Percentiles rank a stretch among this genome's conserved stretches.
Conservation (phyloP, 1,140 invertebrate genomes). For the Drosophila virilis region DNA sequence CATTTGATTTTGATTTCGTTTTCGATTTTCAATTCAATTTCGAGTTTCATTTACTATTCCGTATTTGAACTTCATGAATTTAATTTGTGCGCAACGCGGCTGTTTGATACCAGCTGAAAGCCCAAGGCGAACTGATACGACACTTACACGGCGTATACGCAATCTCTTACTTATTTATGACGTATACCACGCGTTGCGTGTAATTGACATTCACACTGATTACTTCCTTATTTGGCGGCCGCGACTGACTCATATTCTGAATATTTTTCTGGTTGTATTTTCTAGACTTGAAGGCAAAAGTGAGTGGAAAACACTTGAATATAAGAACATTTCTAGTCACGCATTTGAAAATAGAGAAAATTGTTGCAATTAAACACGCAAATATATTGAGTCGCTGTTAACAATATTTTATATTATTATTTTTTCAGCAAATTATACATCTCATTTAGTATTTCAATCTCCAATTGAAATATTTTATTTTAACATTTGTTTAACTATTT, state of each 20-base stretch:
- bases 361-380: too few relatives aligned
- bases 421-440: too few relatives aligned
- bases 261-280: slow-evolving; percentile 1
- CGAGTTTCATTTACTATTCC: slow-evolving; percentile 26
- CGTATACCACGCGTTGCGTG: slow-evolving; percentile 32
- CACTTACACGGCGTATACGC: slow-evolving; percentile 52
- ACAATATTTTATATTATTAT: too few relatives aligned
- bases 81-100: slow-evolving; percentile 34
- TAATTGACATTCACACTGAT: slow-evolving; percentile 53
- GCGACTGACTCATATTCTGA: slow-evolving; percentile 19
- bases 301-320: slow-evolving; percentile 9
- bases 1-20: slow-evolving; percentile 37
- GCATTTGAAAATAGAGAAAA: not conserved
- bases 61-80: slow-evolving; percentile 49
- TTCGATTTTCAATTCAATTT: slow-evolving; percentile 19
- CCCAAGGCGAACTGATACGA: slow-evolving; percentile 35
- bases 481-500: too few relatives aligned
- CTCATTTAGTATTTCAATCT: too few relatives aligned
- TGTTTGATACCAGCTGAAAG: slow-evolving; percentile 8
- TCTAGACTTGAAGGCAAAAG: slow-evolving; percentile 1
- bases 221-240: slow-evolving; percentile 54
- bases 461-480: too few relatives aligned
- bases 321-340: not conserved
- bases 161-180: slow-evolving; percentile 50
- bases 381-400: too few relatives aligned